Base-by-base conservation (phyloP, 1,140 invertebrate species). In the Acromyrmex charruanus region DNA sequence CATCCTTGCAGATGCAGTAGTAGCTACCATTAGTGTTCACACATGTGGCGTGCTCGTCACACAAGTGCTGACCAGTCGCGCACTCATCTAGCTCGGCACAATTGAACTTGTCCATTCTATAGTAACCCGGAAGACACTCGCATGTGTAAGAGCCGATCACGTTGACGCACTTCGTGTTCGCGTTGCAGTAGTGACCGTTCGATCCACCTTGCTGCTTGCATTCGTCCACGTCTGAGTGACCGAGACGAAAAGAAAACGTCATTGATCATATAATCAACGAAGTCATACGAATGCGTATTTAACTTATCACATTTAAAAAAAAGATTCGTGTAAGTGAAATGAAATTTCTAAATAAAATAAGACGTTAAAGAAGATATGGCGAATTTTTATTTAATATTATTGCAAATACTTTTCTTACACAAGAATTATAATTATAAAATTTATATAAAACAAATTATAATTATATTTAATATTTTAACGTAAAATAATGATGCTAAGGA, bases 1-100 rank as follows among this genome's bases (percentile, higher is more conserved):
- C 98, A 12, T 96, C 95, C 35, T 96, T 96, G 95, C 98, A 99
- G 10, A 96, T 95, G 94, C 98, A 99, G 69, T 96, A 96, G 95
- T 98, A 99, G 85, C 97, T 97, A 59, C 98, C 98, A 82, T 97
- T 96, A 49, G 98, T 98, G 95, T 99, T 99, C 84, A 97, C 96
- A 95, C 98, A 99, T 53, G 96, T 96, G 6, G 98, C 98, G 93
- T 98, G 96, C 75, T 96, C 93, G 94, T 98, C 96, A 94, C 98
- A 99, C 31, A 92, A 90, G 94, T 98, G 97, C 74, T 96, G 96
- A 31, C 96, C 96, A 7, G 96, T 96, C 80, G 95, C 95, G 91
- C 98, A 98, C 94, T 98, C 98, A 93, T 98, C 97, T 79, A 97
- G 96, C 95, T 98, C 98, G 44, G 97, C 96, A 94, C 98, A 98